Evolutionary conservation across 1,140 invertebrate genomes (phyloP).

Genomic region (Ephestia elutella): DNA sequence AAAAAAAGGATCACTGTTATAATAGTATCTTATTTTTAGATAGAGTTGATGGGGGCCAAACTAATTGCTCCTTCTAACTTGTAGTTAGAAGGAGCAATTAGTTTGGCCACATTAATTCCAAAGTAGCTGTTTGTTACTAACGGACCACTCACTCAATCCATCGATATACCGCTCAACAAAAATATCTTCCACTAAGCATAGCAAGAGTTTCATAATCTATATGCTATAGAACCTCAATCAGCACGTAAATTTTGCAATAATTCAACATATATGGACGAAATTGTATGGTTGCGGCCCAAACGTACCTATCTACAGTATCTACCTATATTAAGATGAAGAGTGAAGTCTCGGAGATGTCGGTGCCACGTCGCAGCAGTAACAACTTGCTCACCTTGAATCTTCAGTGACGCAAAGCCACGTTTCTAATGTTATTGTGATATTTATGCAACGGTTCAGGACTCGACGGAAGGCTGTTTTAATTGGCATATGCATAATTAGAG

Average conservation of each 20-base stretch:
- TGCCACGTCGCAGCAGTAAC: constrained; percentile 5
- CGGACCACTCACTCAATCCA: too few relatives aligned
- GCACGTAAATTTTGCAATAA: not conserved
- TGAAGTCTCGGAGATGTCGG: not conserved
- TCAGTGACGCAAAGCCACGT: constrained; percentile 46
- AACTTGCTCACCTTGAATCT: constrained; percentile 65
- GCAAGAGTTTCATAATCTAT: too few relatives aligned
- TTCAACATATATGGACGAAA: not conserved
- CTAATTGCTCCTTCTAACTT: too few relatives aligned
- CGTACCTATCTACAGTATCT: not conserved
- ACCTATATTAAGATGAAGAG: not conserved
- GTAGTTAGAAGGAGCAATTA: too few relatives aligned
- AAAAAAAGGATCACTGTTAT: too few relatives aligned
- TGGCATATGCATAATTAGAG: constrained; percentile 13
- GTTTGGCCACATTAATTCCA: too few relatives aligned
- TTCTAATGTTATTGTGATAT: constrained; percentile 41
- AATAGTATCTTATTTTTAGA: too few relatives aligned
- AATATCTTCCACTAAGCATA: too few relatives aligned
- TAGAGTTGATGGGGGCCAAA: too few relatives aligned
- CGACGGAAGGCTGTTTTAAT: constrained; percentile 18
- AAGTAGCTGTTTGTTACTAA: too few relatives aligned
- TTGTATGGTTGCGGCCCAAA: not conserved
- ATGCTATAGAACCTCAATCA: not conserved
- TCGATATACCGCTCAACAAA: too few relatives aligned
- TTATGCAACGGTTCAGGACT: constrained; percentile 12